Evolutionary conservation across 37 sponge, comb jelly and placozoan genomes (phyloP).

Genomic region (Eunapius fragilis): DNA sequence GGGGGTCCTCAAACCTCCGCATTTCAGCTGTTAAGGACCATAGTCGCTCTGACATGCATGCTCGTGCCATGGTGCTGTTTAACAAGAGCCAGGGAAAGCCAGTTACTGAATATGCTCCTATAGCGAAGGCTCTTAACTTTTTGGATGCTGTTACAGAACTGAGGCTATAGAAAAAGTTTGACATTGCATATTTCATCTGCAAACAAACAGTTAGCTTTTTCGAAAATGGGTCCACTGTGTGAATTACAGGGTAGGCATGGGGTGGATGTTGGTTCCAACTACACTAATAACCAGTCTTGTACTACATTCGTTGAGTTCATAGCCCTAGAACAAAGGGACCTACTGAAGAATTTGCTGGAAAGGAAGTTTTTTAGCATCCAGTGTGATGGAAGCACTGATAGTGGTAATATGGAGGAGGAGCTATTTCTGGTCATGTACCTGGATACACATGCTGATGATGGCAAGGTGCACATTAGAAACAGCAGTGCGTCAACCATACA

Average conservation of each 20-base stretch:
- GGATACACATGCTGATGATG: constrained; percentile 18
- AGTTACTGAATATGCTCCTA: constrained; percentile 23
- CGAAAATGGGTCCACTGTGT: constrained; percentile 46
- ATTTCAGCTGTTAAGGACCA: constrained; percentile 2
- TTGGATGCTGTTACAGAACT: not conserved
- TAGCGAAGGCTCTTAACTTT: constrained; percentile 20
- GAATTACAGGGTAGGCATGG: constrained; percentile 46
- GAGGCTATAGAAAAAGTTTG: constrained; percentile 27
- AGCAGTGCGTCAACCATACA: not conserved
- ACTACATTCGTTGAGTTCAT: not conserved
- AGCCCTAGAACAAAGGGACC: not conserved
- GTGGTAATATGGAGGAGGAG: constrained; percentile 1
- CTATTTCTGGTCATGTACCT: constrained; percentile 27
- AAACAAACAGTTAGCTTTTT: constrained; percentile 43
- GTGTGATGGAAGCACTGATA: not conserved
- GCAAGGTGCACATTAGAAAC: constrained; percentile 19
- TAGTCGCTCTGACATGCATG: not conserved
- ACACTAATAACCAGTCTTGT: not conserved
- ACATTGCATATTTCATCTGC: constrained; percentile 50
- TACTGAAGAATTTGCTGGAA: not conserved
- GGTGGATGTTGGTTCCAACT: constrained; percentile 42
- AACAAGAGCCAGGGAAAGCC: not conserved
- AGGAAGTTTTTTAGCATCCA: not conserved
- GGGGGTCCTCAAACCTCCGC: not conserved
- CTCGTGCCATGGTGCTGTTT: not conserved